A percentile compares a stretch with the other conserved stretches of the same genome.
Evolutionary conservation across 2,888 invertebrate genomes (phyloP).

Genomic region (Euphydryas editha): DNA sequence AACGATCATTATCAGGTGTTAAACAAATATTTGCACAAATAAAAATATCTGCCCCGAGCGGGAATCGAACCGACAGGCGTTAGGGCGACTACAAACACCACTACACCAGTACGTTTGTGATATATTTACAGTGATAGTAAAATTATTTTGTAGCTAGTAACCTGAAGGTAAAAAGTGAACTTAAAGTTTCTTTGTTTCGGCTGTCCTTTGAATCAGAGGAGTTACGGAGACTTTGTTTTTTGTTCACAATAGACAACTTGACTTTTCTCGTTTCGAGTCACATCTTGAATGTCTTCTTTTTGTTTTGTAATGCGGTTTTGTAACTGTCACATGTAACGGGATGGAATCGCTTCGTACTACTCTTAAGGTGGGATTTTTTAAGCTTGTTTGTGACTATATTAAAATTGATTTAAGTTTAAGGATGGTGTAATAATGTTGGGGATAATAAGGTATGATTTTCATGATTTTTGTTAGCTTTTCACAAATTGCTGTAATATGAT

Average conservation of each 20-base stretch:
- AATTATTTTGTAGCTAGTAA: not conserved
- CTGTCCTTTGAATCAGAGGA: constrained; percentile 2
- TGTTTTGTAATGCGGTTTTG: constrained; percentile 6
- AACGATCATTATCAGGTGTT: too few species aligned
- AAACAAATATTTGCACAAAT: too few species aligned
- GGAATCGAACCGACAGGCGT: too few species aligned
- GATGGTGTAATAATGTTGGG: too few species aligned
- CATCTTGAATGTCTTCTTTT: constrained; percentile 18
- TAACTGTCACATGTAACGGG: not conserved
- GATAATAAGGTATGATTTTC: not conserved
- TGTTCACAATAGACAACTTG: constrained; percentile 24
- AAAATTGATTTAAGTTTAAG: not conserved
- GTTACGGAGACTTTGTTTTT: constrained; percentile 4
- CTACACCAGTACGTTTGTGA: too few species aligned
- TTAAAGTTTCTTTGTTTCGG: not conserved
- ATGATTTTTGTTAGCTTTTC: too few species aligned
- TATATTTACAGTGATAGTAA: too few species aligned
- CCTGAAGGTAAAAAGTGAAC: not conserved
- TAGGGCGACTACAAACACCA: too few species aligned
- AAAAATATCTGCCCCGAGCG: too few species aligned
- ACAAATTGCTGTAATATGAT: too few species aligned
- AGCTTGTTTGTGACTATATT: not conserved
- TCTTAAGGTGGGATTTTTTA: not conserved
- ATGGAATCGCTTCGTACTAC: too few species aligned
- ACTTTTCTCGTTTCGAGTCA: constrained; percentile 19